phyloP scores from a whole-genome alignment of 2,888 invertebrate genomes.

The Trichopria drosophilae region DNA sequence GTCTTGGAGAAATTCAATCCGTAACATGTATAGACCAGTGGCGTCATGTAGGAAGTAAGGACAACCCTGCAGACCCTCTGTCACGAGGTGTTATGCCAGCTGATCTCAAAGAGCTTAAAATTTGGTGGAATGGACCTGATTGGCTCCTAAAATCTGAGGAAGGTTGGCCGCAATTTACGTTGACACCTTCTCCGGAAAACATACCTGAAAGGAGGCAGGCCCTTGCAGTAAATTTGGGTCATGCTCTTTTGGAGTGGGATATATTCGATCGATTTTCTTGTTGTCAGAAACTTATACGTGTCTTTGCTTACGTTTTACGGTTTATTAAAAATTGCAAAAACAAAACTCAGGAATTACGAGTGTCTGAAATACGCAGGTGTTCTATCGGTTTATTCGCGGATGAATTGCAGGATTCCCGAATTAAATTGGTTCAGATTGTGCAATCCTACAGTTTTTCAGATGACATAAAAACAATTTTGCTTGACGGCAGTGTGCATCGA shows the following conservation, averaged over 20 bases:
- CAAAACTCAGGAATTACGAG: neutral
- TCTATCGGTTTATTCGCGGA: neutral
- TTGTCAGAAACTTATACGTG: neutral
- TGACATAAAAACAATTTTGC: too few species aligned
- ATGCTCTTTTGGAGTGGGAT: neutral
- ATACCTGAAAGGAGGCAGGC: neutral
- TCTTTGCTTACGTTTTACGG: neutral
- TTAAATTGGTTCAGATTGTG: too few species aligned
- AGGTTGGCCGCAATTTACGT: neutral
- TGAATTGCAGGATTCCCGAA: neutral
- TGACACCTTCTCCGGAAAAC: neutral
- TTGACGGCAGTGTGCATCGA: neutral
- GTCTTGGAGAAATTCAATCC: slow-evolving; percentile 21
- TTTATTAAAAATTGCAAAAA: neutral
- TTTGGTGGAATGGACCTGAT: slow-evolving; percentile 14
- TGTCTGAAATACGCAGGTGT: too few species aligned
- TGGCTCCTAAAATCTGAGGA: slow-evolving; percentile 6
- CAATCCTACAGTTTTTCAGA: too few species aligned
- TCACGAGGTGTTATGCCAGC: slow-evolving; percentile 3
- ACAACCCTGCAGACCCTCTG: neutral
- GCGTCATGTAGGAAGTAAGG: slow-evolving; percentile 9
- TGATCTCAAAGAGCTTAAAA: neutral
- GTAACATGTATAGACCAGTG: slow-evolving; percentile 7
- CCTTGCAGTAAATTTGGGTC: neutral
- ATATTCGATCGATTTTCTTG: neutral